A percentile compares a stretch with the other conserved stretches of the same genome.
phyloP scores from a whole-genome alignment of 2,113 vertebrate species.

The Phylloscopus trochiloides region DNA sequence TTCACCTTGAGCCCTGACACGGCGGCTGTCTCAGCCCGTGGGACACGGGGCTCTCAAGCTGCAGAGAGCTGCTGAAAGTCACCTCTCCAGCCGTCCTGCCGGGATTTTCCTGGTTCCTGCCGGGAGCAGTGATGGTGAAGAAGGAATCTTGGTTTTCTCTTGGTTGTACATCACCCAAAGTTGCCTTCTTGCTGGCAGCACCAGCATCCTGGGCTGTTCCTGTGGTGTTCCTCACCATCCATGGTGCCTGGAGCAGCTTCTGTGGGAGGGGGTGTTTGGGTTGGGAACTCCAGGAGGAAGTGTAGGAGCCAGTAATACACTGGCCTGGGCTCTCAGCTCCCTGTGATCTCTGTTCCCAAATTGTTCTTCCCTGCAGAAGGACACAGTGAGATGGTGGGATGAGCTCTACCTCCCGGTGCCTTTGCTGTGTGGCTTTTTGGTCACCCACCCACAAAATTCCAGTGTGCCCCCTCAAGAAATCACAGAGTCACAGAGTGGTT shows the following conservation, averaged over 20 bases:
- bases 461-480: neutral
- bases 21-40: neutral
- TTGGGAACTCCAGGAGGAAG: neutral
- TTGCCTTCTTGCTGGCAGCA: neutral
- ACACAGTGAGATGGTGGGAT: neutral
- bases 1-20: neutral
- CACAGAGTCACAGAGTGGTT: neutral
- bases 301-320: neutral
- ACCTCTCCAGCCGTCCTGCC: fast-evolving
- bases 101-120: neutral
- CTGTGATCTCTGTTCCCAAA: neutral
- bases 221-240: neutral
- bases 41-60: neutral
- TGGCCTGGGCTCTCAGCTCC: neutral
- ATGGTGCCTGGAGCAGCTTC: neutral
- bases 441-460: neutral
- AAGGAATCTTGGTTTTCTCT: neutral
- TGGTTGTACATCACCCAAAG: too few species aligned
- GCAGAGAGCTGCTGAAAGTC: neutral
- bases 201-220: neutral
- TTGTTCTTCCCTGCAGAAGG: neutral
- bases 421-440: fast-evolving
- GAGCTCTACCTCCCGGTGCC: fast-evolving
- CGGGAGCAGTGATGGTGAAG: neutral
- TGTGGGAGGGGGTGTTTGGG: neutral